A percentile compares a stretch with the other conserved stretches of the same genome.
phyloP scores from a whole-genome alignment of 2,888 invertebrate species.

The Rhynchonema sp. region DNA sequence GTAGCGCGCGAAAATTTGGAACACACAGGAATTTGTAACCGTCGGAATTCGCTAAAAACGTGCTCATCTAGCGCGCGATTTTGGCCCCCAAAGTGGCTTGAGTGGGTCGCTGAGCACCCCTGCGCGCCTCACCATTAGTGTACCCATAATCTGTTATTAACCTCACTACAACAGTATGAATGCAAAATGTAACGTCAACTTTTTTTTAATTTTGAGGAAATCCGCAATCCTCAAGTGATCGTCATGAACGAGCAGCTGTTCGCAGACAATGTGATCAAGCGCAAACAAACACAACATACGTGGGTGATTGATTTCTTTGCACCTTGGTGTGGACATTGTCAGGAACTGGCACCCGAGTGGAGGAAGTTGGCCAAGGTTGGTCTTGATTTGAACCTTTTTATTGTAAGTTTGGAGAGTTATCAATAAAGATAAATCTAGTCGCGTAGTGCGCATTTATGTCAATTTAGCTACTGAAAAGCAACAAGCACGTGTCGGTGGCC shows the following conservation, averaged over 20 bases:
- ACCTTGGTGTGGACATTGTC: slow-evolving; percentile 52
- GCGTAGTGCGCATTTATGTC: not conserved
- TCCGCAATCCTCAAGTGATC: slow-evolving; percentile 34
- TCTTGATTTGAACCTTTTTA: not conserved
- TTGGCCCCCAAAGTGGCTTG: too few species aligned
- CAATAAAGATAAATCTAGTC: too few species aligned
- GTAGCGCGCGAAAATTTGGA: too few species aligned
- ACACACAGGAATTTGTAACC: too few species aligned
- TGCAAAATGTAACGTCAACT: slow-evolving; percentile 37
- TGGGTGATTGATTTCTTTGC: slow-evolving; percentile 51
- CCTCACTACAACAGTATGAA: too few species aligned
- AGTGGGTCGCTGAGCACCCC: too few species aligned
- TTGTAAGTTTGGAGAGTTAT: not conserved
- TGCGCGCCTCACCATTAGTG: too few species aligned
- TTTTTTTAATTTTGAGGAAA: slow-evolving; percentile 2
- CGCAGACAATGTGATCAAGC: slow-evolving; percentile 35
- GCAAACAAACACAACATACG: slow-evolving; percentile 35
- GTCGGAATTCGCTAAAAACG: too few species aligned
- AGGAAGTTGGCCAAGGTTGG: slow-evolving; percentile 1
- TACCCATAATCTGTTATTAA: too few species aligned
- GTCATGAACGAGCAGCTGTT: slow-evolving; percentile 38
- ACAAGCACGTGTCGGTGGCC: not conserved
- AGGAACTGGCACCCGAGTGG: slow-evolving; percentile 39
- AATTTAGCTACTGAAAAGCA: not conserved
- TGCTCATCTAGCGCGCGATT: too few species aligned